Percentiles rank a stretch among this genome's conserved stretches.
Conservation (phyloP, 2,888 invertebrate species). For the Eulithis prunata region DNA sequence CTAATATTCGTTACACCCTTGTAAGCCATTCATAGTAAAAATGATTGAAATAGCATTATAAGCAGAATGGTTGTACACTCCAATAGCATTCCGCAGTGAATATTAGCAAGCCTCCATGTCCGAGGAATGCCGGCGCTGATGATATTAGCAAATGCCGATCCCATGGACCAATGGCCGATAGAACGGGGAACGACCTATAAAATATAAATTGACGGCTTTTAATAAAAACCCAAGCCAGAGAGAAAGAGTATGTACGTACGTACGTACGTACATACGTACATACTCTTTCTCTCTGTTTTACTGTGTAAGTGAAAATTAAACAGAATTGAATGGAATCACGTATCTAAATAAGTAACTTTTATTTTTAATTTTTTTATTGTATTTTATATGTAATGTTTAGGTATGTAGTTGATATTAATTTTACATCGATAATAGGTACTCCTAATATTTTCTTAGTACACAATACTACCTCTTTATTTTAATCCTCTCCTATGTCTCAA, state of each 20-base stretch:
- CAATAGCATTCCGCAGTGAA: constrained; percentile 18
- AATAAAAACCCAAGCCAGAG: neutral
- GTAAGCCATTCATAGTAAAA: constrained; percentile 1
- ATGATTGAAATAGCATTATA: constrained; percentile 10
- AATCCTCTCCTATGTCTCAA: no score
- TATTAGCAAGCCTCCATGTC: constrained; percentile 23
- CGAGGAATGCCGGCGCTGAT: constrained; percentile 21
- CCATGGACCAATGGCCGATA: constrained; percentile 3
- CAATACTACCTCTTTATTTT: no score
- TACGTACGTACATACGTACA: no score
- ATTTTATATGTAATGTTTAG: no score
- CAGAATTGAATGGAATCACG: neutral
- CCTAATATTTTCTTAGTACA: no score
- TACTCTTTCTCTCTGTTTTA: no score
- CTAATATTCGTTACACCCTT: neutral
- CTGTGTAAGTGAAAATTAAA: neutral
- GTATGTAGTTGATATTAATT: no score
- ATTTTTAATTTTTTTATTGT: no score
- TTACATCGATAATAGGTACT: no score
- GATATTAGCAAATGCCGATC: constrained; percentile 23
- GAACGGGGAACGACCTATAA: neutral
- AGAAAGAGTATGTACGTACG: no score
- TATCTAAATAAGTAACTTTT: no score
- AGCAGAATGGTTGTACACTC: constrained; percentile 5
- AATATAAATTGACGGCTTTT: constrained; percentile 11